Percentiles rank a stretch among this genome's conserved stretches.
These are phyloP conservation scores for Antigone vipio DNA, from an alignment of 2,113 vertebrate species.

Conservation along the genomic window DNA sequence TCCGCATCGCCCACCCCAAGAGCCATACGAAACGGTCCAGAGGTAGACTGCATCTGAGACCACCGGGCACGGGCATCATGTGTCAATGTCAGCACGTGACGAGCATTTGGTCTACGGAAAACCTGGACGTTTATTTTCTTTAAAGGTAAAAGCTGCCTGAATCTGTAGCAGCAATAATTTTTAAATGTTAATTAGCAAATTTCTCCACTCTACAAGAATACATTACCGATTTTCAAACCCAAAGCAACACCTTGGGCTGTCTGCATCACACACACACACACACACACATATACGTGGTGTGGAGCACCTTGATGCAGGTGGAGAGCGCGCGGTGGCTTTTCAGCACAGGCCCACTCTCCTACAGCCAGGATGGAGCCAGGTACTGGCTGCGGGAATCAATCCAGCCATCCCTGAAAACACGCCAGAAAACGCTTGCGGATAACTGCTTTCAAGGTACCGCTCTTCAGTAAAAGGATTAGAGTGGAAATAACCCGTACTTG, in stretches of 20 bases:
- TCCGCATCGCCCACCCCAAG: neutral
- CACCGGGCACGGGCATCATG: fast-evolving
- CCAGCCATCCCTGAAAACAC: neutral
- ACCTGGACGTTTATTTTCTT: neutral
- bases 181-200: neutral
- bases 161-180: neutral
- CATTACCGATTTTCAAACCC: neutral
- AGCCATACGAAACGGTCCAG: neutral
- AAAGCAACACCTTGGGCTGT: neutral
- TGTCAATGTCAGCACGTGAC: fast-evolving
- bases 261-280: neutral
- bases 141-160: neutral
- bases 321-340: neutral
- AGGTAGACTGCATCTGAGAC: neutral
- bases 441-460: neutral
- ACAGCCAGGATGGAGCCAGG: neutral
- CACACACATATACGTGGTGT: fast-evolving
- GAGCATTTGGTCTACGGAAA: neutral
- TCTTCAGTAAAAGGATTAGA: neutral
- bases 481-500: neutral
- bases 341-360: neutral
- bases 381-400: neutral
- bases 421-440: neutral
- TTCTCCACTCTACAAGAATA: neutral
- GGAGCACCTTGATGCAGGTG: neutral